phyloP scores from a whole-genome alignment of 2,888 invertebrate species.

The Dorcus parallelipipedus region DNA sequence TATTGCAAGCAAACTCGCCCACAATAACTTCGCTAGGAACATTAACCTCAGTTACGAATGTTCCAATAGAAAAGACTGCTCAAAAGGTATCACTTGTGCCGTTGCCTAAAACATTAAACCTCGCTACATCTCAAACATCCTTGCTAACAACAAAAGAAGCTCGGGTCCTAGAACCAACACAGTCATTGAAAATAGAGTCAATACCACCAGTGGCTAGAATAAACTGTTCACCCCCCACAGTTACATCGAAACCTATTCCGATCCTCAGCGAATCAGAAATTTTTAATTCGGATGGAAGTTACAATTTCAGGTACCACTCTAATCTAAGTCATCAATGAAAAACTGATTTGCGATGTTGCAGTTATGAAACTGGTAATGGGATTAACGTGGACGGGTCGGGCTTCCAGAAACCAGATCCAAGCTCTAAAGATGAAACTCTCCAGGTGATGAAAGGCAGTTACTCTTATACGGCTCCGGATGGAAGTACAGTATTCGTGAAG shows the following conservation, averaged over 20 bases:
- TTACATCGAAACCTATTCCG: conserved; percentile 2
- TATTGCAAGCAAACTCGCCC: too few species aligned
- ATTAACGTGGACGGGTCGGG: conserved; percentile 5
- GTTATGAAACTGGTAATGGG: conserved; percentile 9
- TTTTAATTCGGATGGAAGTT: conserved; percentile 7
- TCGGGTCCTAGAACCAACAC: too few species aligned
- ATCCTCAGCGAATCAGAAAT: conserved; percentile 6
- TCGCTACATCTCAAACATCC: too few species aligned
- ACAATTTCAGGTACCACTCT: conserved; percentile 4
- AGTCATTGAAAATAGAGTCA: too few species aligned
- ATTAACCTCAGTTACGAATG: too few species aligned
- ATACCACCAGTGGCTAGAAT: too few species aligned
- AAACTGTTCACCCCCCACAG: too few species aligned
- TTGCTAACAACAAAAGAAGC: too few species aligned
- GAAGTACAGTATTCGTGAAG: conserved; percentile 24
- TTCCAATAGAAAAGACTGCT: too few species aligned
- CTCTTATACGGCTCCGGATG: conserved; percentile 53
- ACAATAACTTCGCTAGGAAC: too few species aligned
- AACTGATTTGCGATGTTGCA: not conserved
- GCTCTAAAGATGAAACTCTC: not conserved
- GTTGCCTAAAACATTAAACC: too few species aligned
- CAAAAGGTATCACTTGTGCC: too few species aligned
- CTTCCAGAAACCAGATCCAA: conserved; percentile 1
- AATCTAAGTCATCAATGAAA: not conserved
- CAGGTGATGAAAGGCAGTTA: conserved; percentile 44